phyloP scores from a whole-genome alignment of 2,888 invertebrate species.

The Pollenia amentaria region DNA sequence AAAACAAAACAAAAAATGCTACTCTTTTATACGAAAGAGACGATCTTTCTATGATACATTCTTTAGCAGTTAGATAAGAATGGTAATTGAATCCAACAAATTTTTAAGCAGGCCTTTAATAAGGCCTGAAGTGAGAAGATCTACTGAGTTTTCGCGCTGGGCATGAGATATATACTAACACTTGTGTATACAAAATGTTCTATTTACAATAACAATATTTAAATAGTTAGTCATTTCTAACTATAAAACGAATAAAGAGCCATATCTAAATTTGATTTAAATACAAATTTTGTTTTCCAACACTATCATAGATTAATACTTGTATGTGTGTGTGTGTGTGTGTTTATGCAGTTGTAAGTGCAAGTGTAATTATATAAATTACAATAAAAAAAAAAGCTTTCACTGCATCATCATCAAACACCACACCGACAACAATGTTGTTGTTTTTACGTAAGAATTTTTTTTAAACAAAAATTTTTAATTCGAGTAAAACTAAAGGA shows the following conservation, averaged over 20 bases:
- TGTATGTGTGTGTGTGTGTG: background rate
- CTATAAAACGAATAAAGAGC: slow-evolving; percentile 4
- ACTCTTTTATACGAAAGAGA: too few relatives aligned
- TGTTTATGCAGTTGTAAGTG: background rate
- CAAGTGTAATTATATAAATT: background rate
- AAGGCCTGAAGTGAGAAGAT: too few relatives aligned
- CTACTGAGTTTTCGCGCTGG: too few relatives aligned
- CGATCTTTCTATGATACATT: too few relatives aligned
- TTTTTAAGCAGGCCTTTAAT: too few relatives aligned
- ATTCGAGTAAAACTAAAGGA: background rate
- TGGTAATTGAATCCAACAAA: too few relatives aligned
- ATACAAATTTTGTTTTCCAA: slow-evolving; percentile 4
- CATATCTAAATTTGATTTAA: slow-evolving; percentile 60
- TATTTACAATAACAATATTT: slow-evolving; percentile 26
- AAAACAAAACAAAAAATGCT: too few relatives aligned
- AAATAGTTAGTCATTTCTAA: slow-evolving; percentile 40
- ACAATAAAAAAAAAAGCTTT: slow-evolving; percentile 33
- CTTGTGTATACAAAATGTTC: background rate
- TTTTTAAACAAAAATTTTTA: background rate
- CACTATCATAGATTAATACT: background rate
- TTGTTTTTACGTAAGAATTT: slow-evolving; percentile 48
- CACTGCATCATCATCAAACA: slow-evolving; percentile 49
- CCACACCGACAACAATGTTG: background rate
- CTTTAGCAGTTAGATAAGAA: too few relatives aligned
- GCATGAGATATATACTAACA: too few relatives aligned